Evolutionary conservation across 2,888 invertebrate genomes (phyloP).

Genomic region (Nematopogon swammerdamellus): DNA sequence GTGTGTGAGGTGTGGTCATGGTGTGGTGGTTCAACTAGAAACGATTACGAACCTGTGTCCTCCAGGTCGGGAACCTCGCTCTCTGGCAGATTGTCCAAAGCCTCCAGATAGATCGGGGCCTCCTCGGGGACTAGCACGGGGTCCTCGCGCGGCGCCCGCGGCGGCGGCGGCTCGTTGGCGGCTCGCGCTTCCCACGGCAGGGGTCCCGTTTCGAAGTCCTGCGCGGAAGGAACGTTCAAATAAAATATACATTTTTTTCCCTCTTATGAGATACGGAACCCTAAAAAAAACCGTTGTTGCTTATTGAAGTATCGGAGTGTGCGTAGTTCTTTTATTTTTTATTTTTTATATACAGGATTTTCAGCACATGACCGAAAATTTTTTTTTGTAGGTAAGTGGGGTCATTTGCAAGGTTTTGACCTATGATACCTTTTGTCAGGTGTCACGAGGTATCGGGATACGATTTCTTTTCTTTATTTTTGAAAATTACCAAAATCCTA

Average conservation of each 20-base stretch:
- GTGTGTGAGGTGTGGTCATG: neutral
- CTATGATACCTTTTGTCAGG: no score
- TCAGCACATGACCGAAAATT: no score
- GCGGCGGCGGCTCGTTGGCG: conserved; percentile 21
- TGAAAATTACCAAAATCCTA: no score
- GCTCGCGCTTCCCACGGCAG: conserved; percentile 38
- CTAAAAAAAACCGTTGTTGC: no score
- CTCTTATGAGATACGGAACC: neutral
- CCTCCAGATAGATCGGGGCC: conserved; percentile 9
- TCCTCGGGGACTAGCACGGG: conserved; percentile 24
- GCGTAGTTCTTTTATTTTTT: no score
- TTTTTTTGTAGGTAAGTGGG: no score
- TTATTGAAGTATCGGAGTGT: no score
- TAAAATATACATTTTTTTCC: neutral
- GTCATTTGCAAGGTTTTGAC: no score
- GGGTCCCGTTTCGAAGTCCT: conserved; percentile 42
- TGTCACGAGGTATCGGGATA: no score
- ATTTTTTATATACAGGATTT: no score
- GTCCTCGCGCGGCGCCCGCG: conserved; percentile 30
- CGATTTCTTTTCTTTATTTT: no score
- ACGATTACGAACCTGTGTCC: conserved; percentile 11
- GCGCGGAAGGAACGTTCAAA: conserved; percentile 4
- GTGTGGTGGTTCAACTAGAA: neutral
- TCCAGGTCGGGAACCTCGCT: conserved; percentile 12
- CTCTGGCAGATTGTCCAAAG: conserved; percentile 11